Conservation (phyloP, 2,888 invertebrate genomes). For the Drosophila niveifrons region DNA sequence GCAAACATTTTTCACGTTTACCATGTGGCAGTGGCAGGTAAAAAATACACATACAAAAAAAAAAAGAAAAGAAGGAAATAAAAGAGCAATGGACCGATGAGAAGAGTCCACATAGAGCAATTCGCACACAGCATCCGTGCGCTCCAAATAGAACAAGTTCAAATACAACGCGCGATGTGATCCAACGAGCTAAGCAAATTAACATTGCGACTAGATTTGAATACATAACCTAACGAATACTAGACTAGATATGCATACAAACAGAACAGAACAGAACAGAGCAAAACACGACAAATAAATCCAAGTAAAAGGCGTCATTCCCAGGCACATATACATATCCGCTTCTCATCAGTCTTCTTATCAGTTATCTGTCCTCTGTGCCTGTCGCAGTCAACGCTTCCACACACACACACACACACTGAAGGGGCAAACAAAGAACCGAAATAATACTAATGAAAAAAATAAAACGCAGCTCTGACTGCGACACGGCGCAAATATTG, state of each 20-base stretch:
- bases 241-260: neutral
- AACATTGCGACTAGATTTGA: slow-evolving; percentile 12
- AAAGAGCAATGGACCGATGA: slow-evolving; percentile 35
- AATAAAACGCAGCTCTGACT: slow-evolving; percentile 30
- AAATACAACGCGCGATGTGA: slow-evolving; percentile 7
- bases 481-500: slow-evolving; percentile 75
- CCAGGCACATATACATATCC: slow-evolving; percentile 43
- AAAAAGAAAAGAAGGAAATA: neutral
- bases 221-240: slow-evolving; percentile 6
- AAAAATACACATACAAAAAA: neutral
- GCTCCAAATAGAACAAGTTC: slow-evolving; percentile 35
- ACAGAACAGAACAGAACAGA: no score
- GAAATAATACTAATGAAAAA: slow-evolving; percentile 41
- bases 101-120: slow-evolving; percentile 18
- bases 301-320: slow-evolving; percentile 32
- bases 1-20: slow-evolving; percentile 38
- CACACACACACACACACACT: neutral
- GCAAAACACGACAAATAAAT: neutral
- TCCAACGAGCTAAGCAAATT: slow-evolving; percentile 24
- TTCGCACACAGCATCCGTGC: slow-evolving; percentile 32
- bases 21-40: slow-evolving; percentile 47
- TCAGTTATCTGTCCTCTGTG: slow-evolving; percentile 40
- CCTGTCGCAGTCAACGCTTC: slow-evolving; percentile 19
- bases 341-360: slow-evolving; percentile 54
- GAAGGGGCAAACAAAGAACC: slow-evolving; percentile 31